Base-by-base conservation (phyloP, 1,140 invertebrate genomes). In the Nasonia giraulti region DNA sequence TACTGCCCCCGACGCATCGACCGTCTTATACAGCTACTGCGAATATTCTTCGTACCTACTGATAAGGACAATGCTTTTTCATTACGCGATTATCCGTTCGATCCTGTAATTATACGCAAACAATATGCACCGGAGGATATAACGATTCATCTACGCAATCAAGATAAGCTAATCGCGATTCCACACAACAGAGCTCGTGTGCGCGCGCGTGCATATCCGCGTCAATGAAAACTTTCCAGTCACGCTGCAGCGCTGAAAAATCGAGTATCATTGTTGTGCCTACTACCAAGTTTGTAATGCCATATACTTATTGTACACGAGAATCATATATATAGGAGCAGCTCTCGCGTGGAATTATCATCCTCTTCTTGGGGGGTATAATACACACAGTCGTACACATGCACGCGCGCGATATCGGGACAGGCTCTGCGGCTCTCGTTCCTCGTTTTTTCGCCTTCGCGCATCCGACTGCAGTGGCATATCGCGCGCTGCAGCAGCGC, bases 221-320 rank as follows among this genome's bases (percentile, higher is more conserved):
- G 44, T 81, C 84, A 85, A 85, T 82, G 80, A 82, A 82, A 85
- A 85, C 44, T 71, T 82, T 77, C 69, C 31, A 77, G 84, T 85
- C 73, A 82, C 33, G 79, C n/a, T 27, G 80, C 37, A 37, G n/a
- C 11, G 2, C 37, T 78, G 31, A 78, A 78, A 85, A 82, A 82
- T 69, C 40, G 79, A 82, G 76, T 85, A 85, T 85, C 84, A 85
- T 85, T 85, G 80, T 85, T 82, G 78, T 85, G 80, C 80, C 66
- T 82, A 55, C 55, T 69, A 66, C 33, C 27, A 62, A 20, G 20
- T 62, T 20, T 62, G n/a, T 62, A 62, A 62, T 55, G 8, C 40
- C 10, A 44, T 44, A 44, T 44, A 44, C 7, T 44, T 11, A 44
- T 37, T 37, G 33, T 6, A 6, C 33, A 37, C 4, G 33, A 37